A percentile compares a stretch with the other conserved stretches of the same genome.
phyloP scores from a whole-genome alignment of 2,113 vertebrate species.

The Entelurus aequoreus region DNA sequence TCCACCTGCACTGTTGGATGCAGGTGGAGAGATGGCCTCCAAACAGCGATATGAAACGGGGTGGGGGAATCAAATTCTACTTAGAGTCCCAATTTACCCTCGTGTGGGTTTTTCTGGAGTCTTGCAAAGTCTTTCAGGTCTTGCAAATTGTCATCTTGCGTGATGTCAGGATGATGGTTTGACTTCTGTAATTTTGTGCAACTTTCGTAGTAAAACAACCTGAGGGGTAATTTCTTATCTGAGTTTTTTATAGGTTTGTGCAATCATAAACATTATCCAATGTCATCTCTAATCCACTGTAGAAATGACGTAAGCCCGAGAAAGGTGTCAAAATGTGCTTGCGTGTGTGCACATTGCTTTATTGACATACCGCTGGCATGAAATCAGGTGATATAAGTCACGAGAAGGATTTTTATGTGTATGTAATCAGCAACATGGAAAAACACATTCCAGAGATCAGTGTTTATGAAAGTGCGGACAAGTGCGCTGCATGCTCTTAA shows the following conservation, averaged over 20 bases:
- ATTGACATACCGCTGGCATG: slow-evolving; percentile 10
- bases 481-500: slow-evolving; percentile 10
- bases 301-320: slow-evolving; percentile 13
- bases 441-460: slow-evolving; percentile 22
- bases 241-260: slow-evolving; percentile 40
- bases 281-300: slow-evolving; percentile 17
- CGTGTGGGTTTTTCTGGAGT: no score
- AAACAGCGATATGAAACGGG: no score
- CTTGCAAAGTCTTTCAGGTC: no score
- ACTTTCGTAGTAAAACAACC: no score
- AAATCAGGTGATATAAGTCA: slow-evolving; percentile 4
- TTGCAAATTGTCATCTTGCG: no score
- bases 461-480: slow-evolving; percentile 6
- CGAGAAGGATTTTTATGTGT: slow-evolving; percentile 6
- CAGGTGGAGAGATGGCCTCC: no score
- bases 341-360: slow-evolving; percentile 23
- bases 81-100: no score
- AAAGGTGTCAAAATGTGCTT: slow-evolving; percentile 13
- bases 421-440: slow-evolving; percentile 26
- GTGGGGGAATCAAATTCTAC: no score
- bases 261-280: slow-evolving; percentile 36
- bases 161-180: no score
- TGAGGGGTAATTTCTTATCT: slow-evolving; percentile 2
- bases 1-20: no score
- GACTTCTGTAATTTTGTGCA: no score